Percentiles rank a stretch among this genome's conserved stretches.
Evolutionary conservation across 2,888 invertebrate genomes (phyloP).

Genomic region (Cryptus viduatorius): DNA sequence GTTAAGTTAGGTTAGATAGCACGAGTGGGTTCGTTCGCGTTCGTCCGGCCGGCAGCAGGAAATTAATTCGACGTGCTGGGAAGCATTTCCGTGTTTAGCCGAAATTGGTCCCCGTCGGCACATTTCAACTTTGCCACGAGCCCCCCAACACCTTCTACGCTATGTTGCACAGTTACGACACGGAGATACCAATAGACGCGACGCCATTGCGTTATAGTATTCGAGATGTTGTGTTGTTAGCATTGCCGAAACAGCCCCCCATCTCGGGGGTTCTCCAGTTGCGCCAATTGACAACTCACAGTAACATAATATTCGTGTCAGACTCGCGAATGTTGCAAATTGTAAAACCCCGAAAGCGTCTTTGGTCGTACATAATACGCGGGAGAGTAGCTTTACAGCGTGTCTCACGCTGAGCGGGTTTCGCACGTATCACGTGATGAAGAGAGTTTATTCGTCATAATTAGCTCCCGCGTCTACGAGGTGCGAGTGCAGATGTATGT

Average conservation of each 20-base stretch:
- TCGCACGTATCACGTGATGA: slow-evolving; percentile 71
- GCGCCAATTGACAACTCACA: neutral
- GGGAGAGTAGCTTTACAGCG: slow-evolving; percentile 21
- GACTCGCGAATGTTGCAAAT: neutral
- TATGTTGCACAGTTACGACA: slow-evolving; percentile 17
- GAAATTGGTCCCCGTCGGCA: slow-evolving; percentile 77
- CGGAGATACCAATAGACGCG: slow-evolving; percentile 5
- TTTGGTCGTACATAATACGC: slow-evolving; percentile 16
- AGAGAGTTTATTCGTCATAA: slow-evolving; percentile 75
- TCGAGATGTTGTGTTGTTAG: neutral
- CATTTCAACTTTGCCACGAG: slow-evolving; percentile 74
- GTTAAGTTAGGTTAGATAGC: neutral
- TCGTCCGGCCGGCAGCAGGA: slow-evolving; percentile 65
- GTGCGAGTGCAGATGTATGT: slow-evolving; percentile 39
- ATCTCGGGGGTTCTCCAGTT: neutral
- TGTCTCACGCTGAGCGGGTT: slow-evolving; percentile 26
- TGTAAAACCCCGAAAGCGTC: neutral
- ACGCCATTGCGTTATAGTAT: neutral
- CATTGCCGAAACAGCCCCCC: too few species aligned
- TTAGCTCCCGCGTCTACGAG: slow-evolving; percentile 68
- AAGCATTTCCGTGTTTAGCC: slow-evolving; percentile 77
- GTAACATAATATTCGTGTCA: neutral
- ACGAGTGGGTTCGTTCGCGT: slow-evolving; percentile 7
- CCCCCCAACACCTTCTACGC: slow-evolving; percentile 36
- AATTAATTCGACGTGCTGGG: slow-evolving; percentile 77